Conservation (phyloP, 2,113 vertebrate genomes). For the Petromus typicus region DNA sequence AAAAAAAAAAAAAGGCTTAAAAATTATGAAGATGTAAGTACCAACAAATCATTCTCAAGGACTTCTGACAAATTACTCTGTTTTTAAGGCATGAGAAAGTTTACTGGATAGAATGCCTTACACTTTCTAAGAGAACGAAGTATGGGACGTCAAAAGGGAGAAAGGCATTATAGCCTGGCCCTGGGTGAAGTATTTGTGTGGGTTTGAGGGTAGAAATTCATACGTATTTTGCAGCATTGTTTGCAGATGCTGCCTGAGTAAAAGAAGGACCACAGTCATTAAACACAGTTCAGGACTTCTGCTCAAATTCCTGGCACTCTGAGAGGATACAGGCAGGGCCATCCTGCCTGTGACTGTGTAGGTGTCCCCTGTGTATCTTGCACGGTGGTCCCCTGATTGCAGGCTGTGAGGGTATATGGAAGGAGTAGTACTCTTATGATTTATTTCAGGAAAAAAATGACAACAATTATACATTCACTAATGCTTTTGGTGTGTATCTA, state of each 20-base stretch:
- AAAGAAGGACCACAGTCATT: neutral
- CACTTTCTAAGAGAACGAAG: neutral
- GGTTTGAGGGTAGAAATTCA: neutral
- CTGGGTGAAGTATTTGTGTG: neutral
- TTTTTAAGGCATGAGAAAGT: neutral
- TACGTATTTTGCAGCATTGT: neutral
- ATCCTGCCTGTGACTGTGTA: neutral
- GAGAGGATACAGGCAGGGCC: neutral
- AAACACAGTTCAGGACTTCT: neutral
- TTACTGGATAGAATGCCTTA: neutral
- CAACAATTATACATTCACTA: neutral
- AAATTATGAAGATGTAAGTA: neutral
- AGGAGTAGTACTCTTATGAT: neutral
- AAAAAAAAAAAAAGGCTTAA: slow-evolving; percentile 10
- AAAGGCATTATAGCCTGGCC: neutral
- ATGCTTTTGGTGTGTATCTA: neutral
- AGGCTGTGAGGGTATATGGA: neutral
- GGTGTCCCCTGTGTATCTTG: too few species aligned
- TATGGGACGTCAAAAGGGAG: neutral
- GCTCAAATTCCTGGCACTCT: neutral
- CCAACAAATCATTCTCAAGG: neutral
- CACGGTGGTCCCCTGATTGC: neutral
- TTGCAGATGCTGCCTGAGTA: neutral
- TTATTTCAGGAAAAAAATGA: neutral
- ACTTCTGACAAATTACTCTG: neutral